phyloP scores from a whole-genome alignment of 2,797 vertebrate species.

The Pterois miles region DNA sequence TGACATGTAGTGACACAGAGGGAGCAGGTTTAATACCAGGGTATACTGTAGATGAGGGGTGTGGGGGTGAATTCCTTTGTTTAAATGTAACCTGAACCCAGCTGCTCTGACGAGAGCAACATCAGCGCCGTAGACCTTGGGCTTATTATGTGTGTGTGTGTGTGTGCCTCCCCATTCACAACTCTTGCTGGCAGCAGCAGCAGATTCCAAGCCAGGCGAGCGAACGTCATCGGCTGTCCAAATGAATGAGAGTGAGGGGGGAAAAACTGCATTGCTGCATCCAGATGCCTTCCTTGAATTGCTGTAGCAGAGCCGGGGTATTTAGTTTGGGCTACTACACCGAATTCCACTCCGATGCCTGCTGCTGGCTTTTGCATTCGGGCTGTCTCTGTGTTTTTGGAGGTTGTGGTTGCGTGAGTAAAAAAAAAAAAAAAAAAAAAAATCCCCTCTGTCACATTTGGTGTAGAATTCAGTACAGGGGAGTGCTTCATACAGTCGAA shows the following conservation, averaged over 20 bases:
- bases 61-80: conserved; percentile 74
- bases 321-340: conserved; percentile 59
- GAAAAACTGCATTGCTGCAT: conserved; percentile 67
- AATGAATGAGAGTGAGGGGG: conserved; percentile 76
- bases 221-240: conserved; percentile 70
- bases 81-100: conserved; percentile 75
- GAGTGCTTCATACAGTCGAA: background rate
- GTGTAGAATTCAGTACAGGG: background rate
- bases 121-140: conserved; percentile 66
- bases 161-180: conserved; percentile 76
- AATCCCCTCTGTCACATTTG: background rate
- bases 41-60: conserved; percentile 39
- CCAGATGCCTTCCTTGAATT: conserved; percentile 72
- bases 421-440: background rate
- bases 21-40: conserved; percentile 40
- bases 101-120: conserved; percentile 66
- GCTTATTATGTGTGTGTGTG: conserved; percentile 40
- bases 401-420: conserved; percentile 27
- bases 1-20: conserved; percentile 9
- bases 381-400: conserved; percentile 31
- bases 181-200: conserved; percentile 67
- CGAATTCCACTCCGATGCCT: conserved; percentile 56
- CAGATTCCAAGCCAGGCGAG: conserved; percentile 72
- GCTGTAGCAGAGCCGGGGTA: conserved; percentile 57
- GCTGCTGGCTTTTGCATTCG: conserved; percentile 42